Evolutionary conservation across 2,797 vertebrate genomes (phyloP).

Genomic region (Sebastes matsubarae): DNA sequence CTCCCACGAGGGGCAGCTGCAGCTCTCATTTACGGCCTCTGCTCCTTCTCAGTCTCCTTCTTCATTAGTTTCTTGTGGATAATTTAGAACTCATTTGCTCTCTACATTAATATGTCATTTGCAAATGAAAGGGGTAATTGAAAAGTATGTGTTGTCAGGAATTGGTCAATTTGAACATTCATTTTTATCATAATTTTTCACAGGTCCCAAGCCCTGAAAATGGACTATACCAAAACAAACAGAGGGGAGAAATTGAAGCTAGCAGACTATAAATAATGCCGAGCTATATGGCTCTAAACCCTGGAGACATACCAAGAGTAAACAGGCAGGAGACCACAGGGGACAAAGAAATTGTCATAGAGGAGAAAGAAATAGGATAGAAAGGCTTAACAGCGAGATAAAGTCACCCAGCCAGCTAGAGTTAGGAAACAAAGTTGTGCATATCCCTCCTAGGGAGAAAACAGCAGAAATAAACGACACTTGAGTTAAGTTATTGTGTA

Average conservation of each 20-base stretch:
- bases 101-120: not conserved
- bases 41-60: not conserved
- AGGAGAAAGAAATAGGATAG: not conserved
- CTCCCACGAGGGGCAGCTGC: conserved; percentile 57
- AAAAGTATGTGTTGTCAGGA: not conserved
- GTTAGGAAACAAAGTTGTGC: not conserved
- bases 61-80: not conserved
- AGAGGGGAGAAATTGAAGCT: not conserved
- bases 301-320: not conserved
- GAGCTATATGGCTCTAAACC: not conserved
- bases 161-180: not conserved
- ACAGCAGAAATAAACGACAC: conserved; percentile 9
- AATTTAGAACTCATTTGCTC: not conserved
- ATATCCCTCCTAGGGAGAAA: conserved; percentile 9
- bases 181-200: not conserved
- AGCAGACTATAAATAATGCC: conserved; percentile 9
- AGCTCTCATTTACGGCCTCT: conserved; percentile 18
- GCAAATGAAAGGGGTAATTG: not conserved
- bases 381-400: not conserved
- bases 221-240: not conserved
- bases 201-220: not conserved
- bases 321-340: not conserved
- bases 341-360: not conserved
- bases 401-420: not conserved
- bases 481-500: conserved; percentile 4